Conservation (phyloP, 2,113 vertebrate species). For the Kryptolebias marmoratus region DNA sequence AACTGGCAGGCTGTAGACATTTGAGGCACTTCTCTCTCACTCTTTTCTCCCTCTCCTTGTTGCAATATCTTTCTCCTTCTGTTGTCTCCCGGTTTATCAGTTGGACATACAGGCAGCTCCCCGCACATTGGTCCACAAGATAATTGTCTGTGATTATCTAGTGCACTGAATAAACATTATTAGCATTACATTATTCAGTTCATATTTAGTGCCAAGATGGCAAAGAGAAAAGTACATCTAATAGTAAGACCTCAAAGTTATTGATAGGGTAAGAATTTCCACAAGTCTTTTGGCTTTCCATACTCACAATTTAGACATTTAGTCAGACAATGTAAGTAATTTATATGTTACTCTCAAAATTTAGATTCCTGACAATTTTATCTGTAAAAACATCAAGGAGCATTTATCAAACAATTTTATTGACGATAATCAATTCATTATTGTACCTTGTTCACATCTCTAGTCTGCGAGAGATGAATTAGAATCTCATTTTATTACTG, state of each 20-base stretch:
- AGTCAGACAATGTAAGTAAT: not conserved
- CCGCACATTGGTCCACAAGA: conserved; percentile 21
- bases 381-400: not conserved
- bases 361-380: not conserved
- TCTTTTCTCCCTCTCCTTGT: conserved; percentile 3
- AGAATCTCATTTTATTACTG: conserved; percentile 41
- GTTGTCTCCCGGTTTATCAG: conserved; percentile 49
- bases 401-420: not conserved
- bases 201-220: not conserved
- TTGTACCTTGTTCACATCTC: conserved; percentile 9
- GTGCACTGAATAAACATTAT: not conserved
- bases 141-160: conserved; percentile 5
- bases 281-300: not conserved
- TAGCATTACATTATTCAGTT: not conserved
- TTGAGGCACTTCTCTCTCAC: conserved; percentile 37
- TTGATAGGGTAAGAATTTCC: not conserved
- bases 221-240: not conserved
- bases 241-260: not conserved
- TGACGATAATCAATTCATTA: not conserved
- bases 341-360: not conserved
- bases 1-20: conserved; percentile 66
- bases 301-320: not conserved
- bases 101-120: conserved; percentile 30
- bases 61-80: conserved; percentile 48
- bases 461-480: not conserved